These are phyloP conservation scores for Paramisgurnus dabryanus DNA, from an alignment of 2,113 vertebrate genomes.

Conservation along the genomic window DNA sequence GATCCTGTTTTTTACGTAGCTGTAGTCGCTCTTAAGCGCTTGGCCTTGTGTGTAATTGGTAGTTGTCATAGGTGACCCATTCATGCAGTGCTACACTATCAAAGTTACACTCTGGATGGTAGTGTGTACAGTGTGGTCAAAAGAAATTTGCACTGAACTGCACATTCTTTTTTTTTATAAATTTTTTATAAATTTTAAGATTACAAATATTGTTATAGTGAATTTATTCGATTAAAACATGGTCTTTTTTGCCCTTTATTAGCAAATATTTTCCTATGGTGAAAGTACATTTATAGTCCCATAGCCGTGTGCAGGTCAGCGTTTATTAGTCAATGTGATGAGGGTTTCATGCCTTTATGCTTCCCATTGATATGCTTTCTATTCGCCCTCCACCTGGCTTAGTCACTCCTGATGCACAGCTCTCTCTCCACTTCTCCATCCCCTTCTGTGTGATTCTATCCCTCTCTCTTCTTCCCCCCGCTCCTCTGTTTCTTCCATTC, in stretches of 20 bases:
- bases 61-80: conserved; percentile 12
- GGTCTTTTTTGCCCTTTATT: neutral
- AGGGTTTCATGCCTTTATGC: conserved; percentile 41
- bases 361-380: conserved; percentile 49
- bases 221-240: neutral
- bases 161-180: conserved; percentile 23
- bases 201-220: neutral
- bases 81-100: neutral
- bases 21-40: conserved; percentile 19
- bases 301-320: conserved; percentile 21
- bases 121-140: neutral
- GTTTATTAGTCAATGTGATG: conserved; percentile 22
- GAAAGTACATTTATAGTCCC: neutral
- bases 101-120: neutral
- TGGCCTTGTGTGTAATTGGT: conserved; percentile 5
- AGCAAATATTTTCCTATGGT: neutral
- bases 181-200: too few relatives aligned
- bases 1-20: conserved; percentile 38
- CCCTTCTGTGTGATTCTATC: conserved; percentile 64
- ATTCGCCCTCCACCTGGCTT: conserved; percentile 64
- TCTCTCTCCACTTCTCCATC: conserved; percentile 44
- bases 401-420: conserved; percentile 63
- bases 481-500: conserved; percentile 67
- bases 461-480: conserved; percentile 39
- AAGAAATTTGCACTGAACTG: conserved; percentile 32